Conservation (phyloP, 2,888 invertebrate species). For the Ariolimax columbianus region DNA sequence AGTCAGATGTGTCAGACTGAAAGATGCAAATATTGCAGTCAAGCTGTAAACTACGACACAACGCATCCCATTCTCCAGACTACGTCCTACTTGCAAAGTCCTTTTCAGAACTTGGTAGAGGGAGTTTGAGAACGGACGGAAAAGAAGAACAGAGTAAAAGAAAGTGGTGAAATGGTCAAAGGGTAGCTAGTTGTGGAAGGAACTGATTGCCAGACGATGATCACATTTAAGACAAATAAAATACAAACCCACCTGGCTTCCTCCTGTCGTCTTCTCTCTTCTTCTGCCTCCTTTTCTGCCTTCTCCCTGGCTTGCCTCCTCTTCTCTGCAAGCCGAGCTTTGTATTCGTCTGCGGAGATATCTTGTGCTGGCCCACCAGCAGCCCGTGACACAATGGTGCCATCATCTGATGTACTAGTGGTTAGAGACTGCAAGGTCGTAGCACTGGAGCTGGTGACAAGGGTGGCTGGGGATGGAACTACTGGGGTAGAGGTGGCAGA, state of each 20-base stretch:
- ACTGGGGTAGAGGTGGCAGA: constrained; percentile 51
- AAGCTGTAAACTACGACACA: too few species aligned
- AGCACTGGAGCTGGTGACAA: not conserved
- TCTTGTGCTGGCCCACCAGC: constrained; percentile 52
- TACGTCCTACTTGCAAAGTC: too few species aligned
- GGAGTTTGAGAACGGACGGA: too few species aligned
- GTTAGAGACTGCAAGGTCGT: not conserved
- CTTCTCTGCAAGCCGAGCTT: constrained; percentile 93
- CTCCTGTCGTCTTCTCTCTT: constrained; percentile 84
- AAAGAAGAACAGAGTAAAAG: too few species aligned
- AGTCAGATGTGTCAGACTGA: too few species aligned
- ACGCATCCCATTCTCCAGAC: too few species aligned
- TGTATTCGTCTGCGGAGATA: constrained; percentile 86
- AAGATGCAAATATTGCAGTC: too few species aligned
- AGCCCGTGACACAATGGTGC: constrained; percentile 40
- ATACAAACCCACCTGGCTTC: constrained; percentile 76
- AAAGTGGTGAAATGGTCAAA: too few species aligned
- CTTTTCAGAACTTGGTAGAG: too few species aligned
- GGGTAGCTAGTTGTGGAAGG: too few species aligned
- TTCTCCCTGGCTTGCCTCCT: constrained; percentile 92
- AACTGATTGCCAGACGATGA: too few species aligned
- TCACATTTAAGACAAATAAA: too few species aligned
- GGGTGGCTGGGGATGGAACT: not conserved
- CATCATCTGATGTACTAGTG: constrained; percentile 40
- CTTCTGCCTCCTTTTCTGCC: constrained; percentile 92